These are phyloP conservation scores for Siniperca undulata DNA, from an alignment of 2,797 vertebrate genomes.

Conservation along the genomic window DNA sequence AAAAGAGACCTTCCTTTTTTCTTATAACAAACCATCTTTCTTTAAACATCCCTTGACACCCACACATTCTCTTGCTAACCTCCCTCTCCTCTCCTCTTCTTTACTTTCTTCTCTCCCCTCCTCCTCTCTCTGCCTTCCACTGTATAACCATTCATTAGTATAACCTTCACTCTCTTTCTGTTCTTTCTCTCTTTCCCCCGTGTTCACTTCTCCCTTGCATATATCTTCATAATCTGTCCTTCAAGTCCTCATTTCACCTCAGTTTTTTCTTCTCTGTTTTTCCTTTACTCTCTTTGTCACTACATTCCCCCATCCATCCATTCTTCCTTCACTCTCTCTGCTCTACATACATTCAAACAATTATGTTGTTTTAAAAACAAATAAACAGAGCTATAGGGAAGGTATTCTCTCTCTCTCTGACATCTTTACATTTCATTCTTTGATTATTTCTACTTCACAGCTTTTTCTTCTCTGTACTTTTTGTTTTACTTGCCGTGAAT, in stretches of 20 bases:
- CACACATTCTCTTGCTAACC: conserved; percentile 22
- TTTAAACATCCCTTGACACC: conserved; percentile 57
- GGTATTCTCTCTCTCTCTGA: not conserved
- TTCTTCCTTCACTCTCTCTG: not conserved
- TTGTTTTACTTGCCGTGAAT: conserved; percentile 7
- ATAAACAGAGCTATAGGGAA: not conserved
- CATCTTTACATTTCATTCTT: not conserved
- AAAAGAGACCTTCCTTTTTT: conserved; percentile 26
- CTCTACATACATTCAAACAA: not conserved
- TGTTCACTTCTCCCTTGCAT: conserved; percentile 54
- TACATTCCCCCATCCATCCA: not conserved
- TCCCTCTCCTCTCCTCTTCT: conserved; percentile 23
- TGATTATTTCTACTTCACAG: conserved; percentile 21
- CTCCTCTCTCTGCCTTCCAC: conserved; percentile 6
- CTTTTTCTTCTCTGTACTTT: not conserved
- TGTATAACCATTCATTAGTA: conserved; percentile 61
- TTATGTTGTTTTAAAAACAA: not conserved
- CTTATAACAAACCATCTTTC: conserved; percentile 41
- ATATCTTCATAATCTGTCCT: conserved; percentile 65
- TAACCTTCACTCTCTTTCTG: conserved; percentile 67
- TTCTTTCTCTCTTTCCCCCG: conserved; percentile 38
- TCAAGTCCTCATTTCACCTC: conserved; percentile 49
- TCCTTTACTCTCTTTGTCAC: not conserved
- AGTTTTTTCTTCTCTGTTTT: not conserved
- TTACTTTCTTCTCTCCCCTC: conserved; percentile 38